Evolutionary conservation across 2,888 invertebrate species (phyloP).

Genomic region (Callosobruchus maculatus): DNA sequence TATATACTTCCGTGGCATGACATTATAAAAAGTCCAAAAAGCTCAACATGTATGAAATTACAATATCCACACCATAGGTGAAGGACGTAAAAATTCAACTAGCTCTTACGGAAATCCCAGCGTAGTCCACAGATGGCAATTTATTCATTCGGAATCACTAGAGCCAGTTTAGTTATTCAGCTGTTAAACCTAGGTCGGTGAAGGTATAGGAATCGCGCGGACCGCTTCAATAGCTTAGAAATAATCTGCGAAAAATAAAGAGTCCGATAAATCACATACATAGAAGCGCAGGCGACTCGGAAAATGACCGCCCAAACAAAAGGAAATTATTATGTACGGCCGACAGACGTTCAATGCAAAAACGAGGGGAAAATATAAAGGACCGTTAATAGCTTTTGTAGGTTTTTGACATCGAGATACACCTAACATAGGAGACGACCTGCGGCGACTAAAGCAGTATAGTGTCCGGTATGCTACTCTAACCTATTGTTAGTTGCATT

Average conservation of each 20-base stretch:
- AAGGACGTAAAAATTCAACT: neutral
- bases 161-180: neutral
- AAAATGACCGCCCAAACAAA: neutral
- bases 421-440: too few species aligned
- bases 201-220: neutral
- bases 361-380: neutral
- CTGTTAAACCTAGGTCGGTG: neutral
- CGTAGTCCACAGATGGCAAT: neutral
- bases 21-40: too few species aligned
- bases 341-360: neutral
- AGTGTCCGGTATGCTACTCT: too few species aligned
- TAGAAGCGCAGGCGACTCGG: neutral
- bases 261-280: neutral
- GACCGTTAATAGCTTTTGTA: neutral
- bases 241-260: neutral
- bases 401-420: too few species aligned
- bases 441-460: too few species aligned
- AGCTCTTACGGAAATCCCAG: neutral
- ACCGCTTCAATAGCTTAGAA: neutral
- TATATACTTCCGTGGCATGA: too few species aligned
- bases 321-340: neutral
- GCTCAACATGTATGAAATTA: too few species aligned
- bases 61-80: too few species aligned
- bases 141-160: neutral
- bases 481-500: too few species aligned